Percentiles rank a stretch among this genome's conserved stretches.
These are phyloP conservation scores for Malurus leucopterus DNA, from an alignment of 2,797 vertebrate species.

Conservation along the genomic window DNA sequence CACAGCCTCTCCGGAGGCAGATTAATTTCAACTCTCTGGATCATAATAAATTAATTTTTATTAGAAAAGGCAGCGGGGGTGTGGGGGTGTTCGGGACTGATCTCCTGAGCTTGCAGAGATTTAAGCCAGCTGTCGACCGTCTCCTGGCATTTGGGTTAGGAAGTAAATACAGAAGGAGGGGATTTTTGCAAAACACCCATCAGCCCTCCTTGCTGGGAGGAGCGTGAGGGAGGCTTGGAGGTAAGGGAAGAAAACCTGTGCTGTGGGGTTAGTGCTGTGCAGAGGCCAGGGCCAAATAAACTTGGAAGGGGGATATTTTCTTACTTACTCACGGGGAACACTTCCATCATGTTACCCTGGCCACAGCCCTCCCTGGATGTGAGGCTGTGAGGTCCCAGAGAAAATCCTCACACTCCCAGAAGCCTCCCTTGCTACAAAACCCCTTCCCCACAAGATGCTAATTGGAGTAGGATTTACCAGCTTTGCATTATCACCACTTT, in stretches of 20 bases:
- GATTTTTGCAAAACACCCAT: not conserved
- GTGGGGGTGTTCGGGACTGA: conserved; percentile 35
- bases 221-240: not conserved
- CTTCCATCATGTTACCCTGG: not conserved
- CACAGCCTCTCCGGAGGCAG: conserved; percentile 63
- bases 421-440: not conserved
- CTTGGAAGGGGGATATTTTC: not conserved
- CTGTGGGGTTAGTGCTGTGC: not conserved
- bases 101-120: conserved; percentile 63
- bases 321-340: not conserved
- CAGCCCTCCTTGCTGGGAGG: conserved; percentile 3
- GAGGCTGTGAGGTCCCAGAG: not conserved
- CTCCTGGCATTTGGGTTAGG: conserved; percentile 57
- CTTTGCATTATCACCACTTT: not conserved
- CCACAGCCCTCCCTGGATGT: not conserved
- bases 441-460: not conserved
- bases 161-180: conserved; percentile 52
- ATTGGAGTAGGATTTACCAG: not conserved
- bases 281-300: not conserved
- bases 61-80: conserved; percentile 59
- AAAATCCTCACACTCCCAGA: not conserved
- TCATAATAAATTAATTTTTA: conserved; percentile 82
- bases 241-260: not conserved
- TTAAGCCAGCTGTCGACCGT: conserved; percentile 56
- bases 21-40: conserved; percentile 73